phyloP scores from a whole-genome alignment of 92 coral and sea anemone genomes.

The Metridium senile region DNA sequence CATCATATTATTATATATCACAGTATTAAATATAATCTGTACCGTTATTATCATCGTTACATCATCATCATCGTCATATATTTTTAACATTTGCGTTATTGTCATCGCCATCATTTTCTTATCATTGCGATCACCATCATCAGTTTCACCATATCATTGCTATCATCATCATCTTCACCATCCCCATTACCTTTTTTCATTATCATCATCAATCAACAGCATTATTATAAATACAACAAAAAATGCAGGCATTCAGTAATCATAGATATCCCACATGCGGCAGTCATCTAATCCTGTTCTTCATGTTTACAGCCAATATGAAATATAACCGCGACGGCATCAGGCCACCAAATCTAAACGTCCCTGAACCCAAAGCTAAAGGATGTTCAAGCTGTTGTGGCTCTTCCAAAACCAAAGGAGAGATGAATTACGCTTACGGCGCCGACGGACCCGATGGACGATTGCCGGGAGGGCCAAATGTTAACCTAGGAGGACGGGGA shows the following conservation, averaged over 20 bases:
- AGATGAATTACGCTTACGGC: constrained; percentile 36
- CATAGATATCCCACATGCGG: too few relatives aligned
- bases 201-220: too few relatives aligned
- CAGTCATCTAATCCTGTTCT: too few relatives aligned
- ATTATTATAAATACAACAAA: too few relatives aligned
- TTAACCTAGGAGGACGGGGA: neutral
- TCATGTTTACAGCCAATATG: constrained; percentile 35
- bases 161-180: too few relatives aligned
- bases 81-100: too few relatives aligned
- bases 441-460: constrained; percentile 11
- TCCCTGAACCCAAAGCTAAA: constrained; percentile 28
- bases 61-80: neutral
- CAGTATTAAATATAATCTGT: neutral
- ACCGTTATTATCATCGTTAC: neutral
- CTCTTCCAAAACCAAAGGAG: constrained; percentile 37
- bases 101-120: too few relatives aligned
- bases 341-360: constrained; percentile 5
- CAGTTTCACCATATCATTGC: neutral
- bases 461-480: neutral
- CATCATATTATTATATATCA: neutral
- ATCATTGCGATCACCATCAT: neutral
- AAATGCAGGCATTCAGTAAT: too few relatives aligned
- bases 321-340: constrained; percentile 28
- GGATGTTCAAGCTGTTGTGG: constrained; percentile 31
- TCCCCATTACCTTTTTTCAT: neutral